These are phyloP conservation scores for Enteromius afrohamiltoni DNA, from an alignment of 2,797 vertebrate genomes.

Conservation along the genomic window DNA sequence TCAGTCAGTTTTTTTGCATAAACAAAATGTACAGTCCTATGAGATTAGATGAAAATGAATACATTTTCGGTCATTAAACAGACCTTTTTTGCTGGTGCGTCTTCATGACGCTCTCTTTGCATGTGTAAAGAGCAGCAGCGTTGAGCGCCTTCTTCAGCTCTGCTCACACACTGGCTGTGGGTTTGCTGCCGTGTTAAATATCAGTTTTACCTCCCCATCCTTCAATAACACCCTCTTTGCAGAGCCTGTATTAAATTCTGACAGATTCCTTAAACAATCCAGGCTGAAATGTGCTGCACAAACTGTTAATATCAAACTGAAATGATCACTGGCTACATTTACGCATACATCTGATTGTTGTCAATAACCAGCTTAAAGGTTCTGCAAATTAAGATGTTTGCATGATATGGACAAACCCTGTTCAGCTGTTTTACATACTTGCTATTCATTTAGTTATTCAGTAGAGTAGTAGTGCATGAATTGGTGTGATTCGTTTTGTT, in stretches of 20 bases:
- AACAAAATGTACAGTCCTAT: neutral
- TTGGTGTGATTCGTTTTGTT: neutral
- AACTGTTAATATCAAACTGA: neutral
- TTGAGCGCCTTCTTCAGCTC: neutral
- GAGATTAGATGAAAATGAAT: neutral
- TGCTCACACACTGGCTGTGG: neutral
- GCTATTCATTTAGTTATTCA: neutral
- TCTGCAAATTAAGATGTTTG: neutral
- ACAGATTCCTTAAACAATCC: slow-evolving; percentile 12
- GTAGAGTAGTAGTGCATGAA: neutral
- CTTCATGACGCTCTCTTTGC: neutral
- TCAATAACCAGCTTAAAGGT: neutral
- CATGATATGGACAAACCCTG: neutral
- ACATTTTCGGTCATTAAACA: neutral
- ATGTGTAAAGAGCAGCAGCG: neutral
- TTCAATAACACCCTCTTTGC: slow-evolving; percentile 5
- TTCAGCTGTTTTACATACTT: neutral
- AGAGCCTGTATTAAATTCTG: neutral
- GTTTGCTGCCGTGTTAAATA: neutral
- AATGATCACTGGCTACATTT: neutral
- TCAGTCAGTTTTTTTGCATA: neutral
- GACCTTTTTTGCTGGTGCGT: neutral
- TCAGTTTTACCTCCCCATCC: neutral
- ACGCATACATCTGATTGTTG: neutral
- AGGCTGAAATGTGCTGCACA: slow-evolving; percentile 15